phyloP scores from a whole-genome alignment of 2,113 vertebrate species.

The Arvicanthis niloticus region DNA sequence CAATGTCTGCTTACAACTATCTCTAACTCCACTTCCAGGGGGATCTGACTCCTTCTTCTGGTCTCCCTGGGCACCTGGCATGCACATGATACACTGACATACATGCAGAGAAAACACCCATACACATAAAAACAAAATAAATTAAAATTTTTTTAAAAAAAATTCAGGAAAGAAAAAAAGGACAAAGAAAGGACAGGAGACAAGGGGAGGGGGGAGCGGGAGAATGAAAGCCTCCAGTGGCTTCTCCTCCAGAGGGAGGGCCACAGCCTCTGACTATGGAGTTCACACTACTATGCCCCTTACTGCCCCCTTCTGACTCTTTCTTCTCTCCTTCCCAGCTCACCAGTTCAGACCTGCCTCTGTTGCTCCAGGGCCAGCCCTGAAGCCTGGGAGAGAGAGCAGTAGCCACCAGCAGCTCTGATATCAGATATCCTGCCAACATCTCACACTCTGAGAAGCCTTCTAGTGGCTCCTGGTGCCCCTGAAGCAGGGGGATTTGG shows the following conservation, averaged over 20 bases:
- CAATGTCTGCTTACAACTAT: not conserved
- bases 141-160: not conserved
- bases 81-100: not conserved
- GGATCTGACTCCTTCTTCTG: not conserved
- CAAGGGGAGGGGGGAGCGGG: not conserved
- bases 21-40: not conserved
- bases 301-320: not conserved
- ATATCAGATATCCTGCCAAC: not conserved
- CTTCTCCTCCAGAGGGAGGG: not conserved
- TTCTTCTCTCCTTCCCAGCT: too few relatives aligned
- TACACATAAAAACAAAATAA: not conserved
- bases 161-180: not conserved
- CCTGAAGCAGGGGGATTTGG: too few relatives aligned
- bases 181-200: not conserved
- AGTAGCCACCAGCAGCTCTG: not conserved
- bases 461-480: not conserved
- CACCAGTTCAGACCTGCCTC: not conserved
- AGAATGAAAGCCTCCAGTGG: too few relatives aligned
- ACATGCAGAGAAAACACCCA: not conserved
- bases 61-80: not conserved
- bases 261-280: not conserved
- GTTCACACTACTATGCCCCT: not conserved
- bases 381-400: too few relatives aligned
- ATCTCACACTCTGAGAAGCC: not conserved
- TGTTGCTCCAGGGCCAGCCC: not conserved